Evolutionary conservation across 2,797 vertebrate species (phyloP).

Genomic region (Mormyrus proboscirostris): DNA sequence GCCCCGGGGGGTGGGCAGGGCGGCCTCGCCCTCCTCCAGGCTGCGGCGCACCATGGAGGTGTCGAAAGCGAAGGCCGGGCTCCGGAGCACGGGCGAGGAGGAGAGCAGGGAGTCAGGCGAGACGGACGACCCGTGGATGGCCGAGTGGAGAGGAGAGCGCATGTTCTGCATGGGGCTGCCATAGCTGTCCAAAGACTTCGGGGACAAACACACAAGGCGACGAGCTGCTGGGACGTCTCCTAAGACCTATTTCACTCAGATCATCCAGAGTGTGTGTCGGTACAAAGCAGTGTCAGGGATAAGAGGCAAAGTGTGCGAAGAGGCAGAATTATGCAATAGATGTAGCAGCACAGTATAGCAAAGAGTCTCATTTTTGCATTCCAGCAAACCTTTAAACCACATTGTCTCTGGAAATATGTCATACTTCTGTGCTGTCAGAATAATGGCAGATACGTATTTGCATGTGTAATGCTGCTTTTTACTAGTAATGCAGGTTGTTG

Average conservation of each 20-base stretch:
- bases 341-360: background rate
- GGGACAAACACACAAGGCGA: conserved; percentile 2
- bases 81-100: conserved; percentile 40
- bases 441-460: background rate
- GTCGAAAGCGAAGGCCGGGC: conserved; percentile 67
- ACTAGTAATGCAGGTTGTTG: background rate
- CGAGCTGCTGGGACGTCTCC: background rate
- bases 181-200: conserved; percentile 57
- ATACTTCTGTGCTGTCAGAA: background rate
- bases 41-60: conserved; percentile 53
- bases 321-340: background rate
- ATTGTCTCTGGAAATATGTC: background rate
- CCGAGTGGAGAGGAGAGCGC: conserved; percentile 63
- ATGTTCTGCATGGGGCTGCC: conserved; percentile 55
- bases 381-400: background rate
- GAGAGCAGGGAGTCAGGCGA: conserved; percentile 54
- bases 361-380: background rate
- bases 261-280: background rate
- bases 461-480: background rate
- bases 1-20: conserved; percentile 52
- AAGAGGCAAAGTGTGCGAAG: background rate
- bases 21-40: conserved; percentile 56
- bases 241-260: background rate
- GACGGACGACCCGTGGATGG: conserved; percentile 52
- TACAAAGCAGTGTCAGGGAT: background rate